Conservation (phyloP, 2,888 invertebrate species). For the Eupsilia transversa region DNA sequence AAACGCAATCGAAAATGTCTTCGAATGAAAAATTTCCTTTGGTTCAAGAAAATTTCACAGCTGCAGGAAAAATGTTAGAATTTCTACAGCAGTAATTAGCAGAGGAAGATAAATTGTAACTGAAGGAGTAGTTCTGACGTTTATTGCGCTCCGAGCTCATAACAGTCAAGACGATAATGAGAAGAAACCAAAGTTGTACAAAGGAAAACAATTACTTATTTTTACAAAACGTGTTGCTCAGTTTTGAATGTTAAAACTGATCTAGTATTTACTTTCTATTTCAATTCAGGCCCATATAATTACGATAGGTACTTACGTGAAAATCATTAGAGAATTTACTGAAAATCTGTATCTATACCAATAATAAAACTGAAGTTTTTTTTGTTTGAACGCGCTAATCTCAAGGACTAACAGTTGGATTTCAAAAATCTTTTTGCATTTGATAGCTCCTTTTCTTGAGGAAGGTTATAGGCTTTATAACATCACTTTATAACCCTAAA, state of each 20-base stretch:
- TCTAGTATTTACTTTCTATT: background rate
- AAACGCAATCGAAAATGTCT: background rate
- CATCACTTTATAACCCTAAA: too few relatives aligned
- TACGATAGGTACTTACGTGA: too few relatives aligned
- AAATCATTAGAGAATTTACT: background rate
- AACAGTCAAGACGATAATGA: background rate
- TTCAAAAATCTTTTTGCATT: too few relatives aligned
- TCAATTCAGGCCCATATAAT: background rate
- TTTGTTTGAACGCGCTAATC: too few relatives aligned
- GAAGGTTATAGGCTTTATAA: too few relatives aligned
- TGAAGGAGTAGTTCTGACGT: background rate
- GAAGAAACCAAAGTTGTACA: constrained; percentile 3
- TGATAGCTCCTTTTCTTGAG: too few relatives aligned
- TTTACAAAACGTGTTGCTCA: background rate
- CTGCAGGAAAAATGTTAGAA: background rate
- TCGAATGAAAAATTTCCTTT: background rate
- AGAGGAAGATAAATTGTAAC: constrained; percentile 30
- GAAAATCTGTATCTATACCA: background rate
- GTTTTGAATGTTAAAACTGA: background rate
- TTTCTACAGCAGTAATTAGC: constrained; percentile 22
- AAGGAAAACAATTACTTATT: background rate
- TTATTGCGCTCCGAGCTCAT: constrained; percentile 20
- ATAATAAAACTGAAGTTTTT: too few relatives aligned
- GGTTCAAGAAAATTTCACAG: background rate
- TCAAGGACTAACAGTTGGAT: too few relatives aligned